Percentiles rank a stretch among this genome's conserved stretches.
These are phyloP conservation scores for Echeneis naucrates DNA, from an alignment of 2,797 vertebrate species.

Conservation along the genomic window DNA sequence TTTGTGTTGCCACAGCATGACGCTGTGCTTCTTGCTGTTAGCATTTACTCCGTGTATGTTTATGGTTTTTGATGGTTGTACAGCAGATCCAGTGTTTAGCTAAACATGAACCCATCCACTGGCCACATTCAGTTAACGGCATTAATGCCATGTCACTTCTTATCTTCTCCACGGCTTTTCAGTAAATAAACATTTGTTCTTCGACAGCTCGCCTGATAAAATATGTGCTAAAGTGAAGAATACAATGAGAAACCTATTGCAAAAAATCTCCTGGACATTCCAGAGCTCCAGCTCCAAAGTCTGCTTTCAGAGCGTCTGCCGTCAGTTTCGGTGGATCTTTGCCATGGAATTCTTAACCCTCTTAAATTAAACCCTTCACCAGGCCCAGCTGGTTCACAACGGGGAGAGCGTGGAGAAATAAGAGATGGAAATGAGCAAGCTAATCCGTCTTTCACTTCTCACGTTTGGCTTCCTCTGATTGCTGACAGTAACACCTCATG, in stretches of 20 bases:
- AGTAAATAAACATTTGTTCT: conserved; percentile 47
- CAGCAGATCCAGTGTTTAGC: conserved; percentile 20
- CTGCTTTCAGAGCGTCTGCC: conserved; percentile 69
- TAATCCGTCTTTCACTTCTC: conserved; percentile 64
- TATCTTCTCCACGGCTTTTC: conserved; percentile 17
- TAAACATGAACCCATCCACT: conserved; percentile 10
- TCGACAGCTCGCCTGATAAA: conserved; percentile 37
- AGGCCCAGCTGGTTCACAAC: conserved; percentile 75
- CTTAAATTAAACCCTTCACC: conserved; percentile 83
- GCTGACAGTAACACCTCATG: conserved; percentile 72
- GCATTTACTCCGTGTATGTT: conserved; percentile 27
- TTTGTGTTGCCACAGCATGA: conserved; percentile 16
- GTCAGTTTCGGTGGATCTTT: conserved; percentile 74
- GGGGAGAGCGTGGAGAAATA: conserved; percentile 38
- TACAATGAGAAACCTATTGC: conserved; percentile 61
- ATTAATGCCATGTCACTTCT: conserved; percentile 19
- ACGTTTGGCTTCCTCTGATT: conserved; percentile 71
- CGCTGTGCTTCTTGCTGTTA: conserved; percentile 20
- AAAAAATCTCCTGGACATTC: conserved; percentile 70
- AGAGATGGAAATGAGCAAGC: conserved; percentile 58
- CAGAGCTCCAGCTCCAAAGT: conserved; percentile 58
- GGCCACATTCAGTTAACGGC: background rate
- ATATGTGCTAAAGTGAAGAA: conserved; percentile 51
- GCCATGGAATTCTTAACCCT: conserved; percentile 83
- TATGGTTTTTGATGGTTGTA: conserved; percentile 32